Evolutionary conservation across 2,113 vertebrate genomes (phyloP).

Genomic region (Coryphaenoides rupestris): DNA sequence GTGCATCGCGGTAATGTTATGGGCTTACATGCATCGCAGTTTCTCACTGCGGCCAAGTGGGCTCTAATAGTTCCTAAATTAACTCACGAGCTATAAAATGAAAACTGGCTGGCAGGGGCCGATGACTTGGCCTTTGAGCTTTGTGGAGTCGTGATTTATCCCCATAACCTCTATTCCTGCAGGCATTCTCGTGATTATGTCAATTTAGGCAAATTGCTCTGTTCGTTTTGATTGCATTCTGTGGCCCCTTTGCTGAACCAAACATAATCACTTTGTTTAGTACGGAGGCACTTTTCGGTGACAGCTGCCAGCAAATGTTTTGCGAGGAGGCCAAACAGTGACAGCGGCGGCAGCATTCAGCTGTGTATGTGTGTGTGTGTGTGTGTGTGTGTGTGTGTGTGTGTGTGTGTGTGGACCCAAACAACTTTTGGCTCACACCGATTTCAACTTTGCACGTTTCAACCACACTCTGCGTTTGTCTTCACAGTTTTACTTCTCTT

Average conservation of each 20-base stretch:
- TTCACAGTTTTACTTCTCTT: no score
- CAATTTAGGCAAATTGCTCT: slow-evolving; percentile 17
- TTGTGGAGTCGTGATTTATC: slow-evolving; percentile 6
- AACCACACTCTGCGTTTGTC: no score
- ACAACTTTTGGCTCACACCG: background rate
- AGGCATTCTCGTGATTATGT: slow-evolving; percentile 9
- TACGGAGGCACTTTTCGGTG: slow-evolving; percentile 10
- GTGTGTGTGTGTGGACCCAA: no score
- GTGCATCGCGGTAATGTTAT: slow-evolving; percentile 21
- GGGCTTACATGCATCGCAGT: slow-evolving; percentile 19
- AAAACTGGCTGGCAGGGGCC: slow-evolving; percentile 6
- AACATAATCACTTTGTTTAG: slow-evolving; percentile 7
- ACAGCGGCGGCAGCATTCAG: background rate
- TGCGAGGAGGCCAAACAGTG: slow-evolving; percentile 8
- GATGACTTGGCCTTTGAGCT: slow-evolving; percentile 5
- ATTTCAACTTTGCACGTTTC: no score
- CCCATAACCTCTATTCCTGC: background rate
- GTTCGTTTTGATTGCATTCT: slow-evolving; percentile 9
- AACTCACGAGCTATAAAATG: slow-evolving; percentile 16
- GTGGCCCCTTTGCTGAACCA: background rate
- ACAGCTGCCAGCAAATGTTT: slow-evolving; percentile 7
- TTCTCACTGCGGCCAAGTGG: slow-evolving; percentile 6
- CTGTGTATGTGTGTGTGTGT: no score
- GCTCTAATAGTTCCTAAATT: slow-evolving; percentile 27
- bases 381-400: no score